phyloP scores from a whole-genome alignment of 2,797 vertebrate species.

The Ciconia nigra region DNA sequence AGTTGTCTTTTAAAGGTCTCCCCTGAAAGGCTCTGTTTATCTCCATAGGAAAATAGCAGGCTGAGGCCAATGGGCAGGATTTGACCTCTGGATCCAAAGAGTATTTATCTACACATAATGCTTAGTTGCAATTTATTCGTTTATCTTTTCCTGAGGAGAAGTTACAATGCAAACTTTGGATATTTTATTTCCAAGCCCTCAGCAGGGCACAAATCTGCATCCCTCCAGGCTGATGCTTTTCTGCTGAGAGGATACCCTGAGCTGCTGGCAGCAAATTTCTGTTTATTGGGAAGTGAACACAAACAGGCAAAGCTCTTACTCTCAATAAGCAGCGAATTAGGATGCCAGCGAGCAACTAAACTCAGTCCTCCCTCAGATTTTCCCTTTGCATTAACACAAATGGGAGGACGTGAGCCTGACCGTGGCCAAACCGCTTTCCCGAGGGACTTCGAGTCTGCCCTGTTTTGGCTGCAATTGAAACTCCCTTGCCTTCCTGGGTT shows the following conservation, averaged over 20 bases:
- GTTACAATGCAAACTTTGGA: not conserved
- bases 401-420: not conserved
- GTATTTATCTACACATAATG: not conserved
- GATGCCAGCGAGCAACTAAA: not conserved
- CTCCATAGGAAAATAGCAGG: not conserved
- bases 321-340: not conserved
- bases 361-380: not conserved
- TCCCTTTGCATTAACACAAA: not conserved
- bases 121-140: not conserved
- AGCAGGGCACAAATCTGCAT: not conserved
- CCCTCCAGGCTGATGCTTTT: not conserved
- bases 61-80: not conserved
- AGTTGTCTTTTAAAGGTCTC: not conserved
- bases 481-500: not conserved
- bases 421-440: not conserved
- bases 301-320: not conserved
- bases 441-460: accelerated
- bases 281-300: not conserved
- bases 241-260: not conserved
- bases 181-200: not conserved
- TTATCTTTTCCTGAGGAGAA: not conserved
- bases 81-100: not conserved
- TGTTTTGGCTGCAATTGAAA: not conserved
- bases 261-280: not conserved
- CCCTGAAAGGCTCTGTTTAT: not conserved